Evolutionary conservation across 2,113 vertebrate genomes (phyloP).

Genomic region (Misgurnus mizolepis): DNA sequence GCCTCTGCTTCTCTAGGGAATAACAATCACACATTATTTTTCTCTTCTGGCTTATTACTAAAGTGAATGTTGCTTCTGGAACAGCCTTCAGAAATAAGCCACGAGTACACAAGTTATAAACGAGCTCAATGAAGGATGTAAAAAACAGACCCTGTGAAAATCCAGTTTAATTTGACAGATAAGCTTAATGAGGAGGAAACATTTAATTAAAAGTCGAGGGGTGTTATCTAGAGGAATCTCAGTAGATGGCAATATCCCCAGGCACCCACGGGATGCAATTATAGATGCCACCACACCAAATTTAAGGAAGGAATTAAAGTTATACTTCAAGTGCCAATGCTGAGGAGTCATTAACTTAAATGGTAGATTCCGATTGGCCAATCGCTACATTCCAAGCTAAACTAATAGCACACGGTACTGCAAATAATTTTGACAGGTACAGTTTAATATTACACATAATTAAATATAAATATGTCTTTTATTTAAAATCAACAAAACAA

Average conservation of each 20-base stretch:
- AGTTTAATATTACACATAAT: too few species aligned
- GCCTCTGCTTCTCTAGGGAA: conserved; percentile 13
- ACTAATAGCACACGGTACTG: too few species aligned
- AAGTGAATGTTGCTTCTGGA: not conserved
- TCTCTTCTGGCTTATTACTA: conserved; percentile 11
- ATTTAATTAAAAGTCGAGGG: conserved; percentile 29
- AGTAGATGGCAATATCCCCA: conserved; percentile 22
- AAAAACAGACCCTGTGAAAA: not conserved
- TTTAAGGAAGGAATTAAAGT: conserved; percentile 18
- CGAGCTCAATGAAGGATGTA: not conserved
- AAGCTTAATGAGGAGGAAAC: conserved; percentile 30
- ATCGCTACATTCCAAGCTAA: too few species aligned
- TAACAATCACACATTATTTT: conserved; percentile 11
- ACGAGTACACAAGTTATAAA: conserved; percentile 22
- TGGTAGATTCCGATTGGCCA: too few species aligned
- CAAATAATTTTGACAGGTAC: too few species aligned
- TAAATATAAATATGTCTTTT: too few species aligned
- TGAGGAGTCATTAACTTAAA: conserved; percentile 5
- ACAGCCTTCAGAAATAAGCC: conserved; percentile 27
- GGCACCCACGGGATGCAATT: conserved; percentile 32
- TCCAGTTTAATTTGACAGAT: conserved; percentile 33
- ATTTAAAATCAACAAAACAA: not conserved
- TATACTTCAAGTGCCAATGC: not conserved
- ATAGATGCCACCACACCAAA: not conserved
- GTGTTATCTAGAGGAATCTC: conserved; percentile 15